Evolutionary conservation across 2,113 vertebrate species (phyloP).

Genomic region (Hydropotes inermis): DNA sequence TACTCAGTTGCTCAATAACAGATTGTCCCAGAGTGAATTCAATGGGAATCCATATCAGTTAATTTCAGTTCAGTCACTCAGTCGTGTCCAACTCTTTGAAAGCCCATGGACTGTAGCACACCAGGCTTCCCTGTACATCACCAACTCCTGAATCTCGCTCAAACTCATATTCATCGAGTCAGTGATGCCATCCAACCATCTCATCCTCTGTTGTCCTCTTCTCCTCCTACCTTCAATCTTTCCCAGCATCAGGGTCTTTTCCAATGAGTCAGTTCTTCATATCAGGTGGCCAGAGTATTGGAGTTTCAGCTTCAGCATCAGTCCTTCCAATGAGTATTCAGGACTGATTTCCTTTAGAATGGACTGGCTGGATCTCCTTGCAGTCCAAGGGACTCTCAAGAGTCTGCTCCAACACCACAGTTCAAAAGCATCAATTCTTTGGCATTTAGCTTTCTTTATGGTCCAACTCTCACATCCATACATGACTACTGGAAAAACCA

Average conservation of each 20-base stretch:
- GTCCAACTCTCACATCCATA: background rate
- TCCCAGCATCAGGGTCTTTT: background rate
- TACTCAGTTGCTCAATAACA: background rate
- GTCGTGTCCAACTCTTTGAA: background rate
- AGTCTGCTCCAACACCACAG: background rate
- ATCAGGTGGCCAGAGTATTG: background rate
- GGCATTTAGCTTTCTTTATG: background rate
- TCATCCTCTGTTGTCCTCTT: background rate
- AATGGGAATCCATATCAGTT: background rate
- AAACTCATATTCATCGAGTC: background rate
- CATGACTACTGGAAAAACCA: background rate
- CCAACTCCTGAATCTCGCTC: background rate
- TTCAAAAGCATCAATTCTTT: background rate
- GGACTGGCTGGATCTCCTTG: background rate
- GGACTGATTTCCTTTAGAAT: background rate
- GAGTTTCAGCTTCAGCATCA: background rate
- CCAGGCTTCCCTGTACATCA: background rate
- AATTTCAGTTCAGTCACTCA: background rate
- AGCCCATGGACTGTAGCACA: background rate
- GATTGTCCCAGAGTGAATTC: background rate
- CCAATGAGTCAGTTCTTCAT: background rate
- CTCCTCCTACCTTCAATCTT: background rate
- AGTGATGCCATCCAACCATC: background rate
- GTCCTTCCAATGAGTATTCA: background rate
- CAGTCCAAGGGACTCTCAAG: background rate